Conservation (phyloP, 2,113 vertebrate genomes). For the Semnornis frantzii region DNA sequence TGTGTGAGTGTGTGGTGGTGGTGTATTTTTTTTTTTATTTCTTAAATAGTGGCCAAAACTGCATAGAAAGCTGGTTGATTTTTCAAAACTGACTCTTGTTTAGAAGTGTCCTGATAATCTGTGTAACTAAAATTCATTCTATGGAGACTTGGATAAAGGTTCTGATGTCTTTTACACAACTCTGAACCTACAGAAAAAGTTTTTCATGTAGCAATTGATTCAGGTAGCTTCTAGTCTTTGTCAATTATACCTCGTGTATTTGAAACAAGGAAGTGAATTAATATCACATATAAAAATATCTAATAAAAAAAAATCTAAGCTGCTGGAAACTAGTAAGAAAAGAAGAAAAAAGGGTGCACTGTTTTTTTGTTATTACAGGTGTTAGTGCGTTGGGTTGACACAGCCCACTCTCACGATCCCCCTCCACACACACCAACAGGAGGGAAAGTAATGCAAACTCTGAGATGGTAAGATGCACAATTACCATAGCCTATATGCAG, state of each 20-base stretch:
- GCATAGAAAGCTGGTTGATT: background rate
- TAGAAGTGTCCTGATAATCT: background rate
- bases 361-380: background rate
- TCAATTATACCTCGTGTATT: background rate
- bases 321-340: background rate
- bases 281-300: background rate
- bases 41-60: background rate
- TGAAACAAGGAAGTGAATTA: background rate
- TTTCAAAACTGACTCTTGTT: background rate
- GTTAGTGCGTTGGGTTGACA: background rate
- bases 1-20: background rate
- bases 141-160: background rate
- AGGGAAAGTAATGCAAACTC: too few species aligned
- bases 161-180: background rate
- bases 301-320: too few species aligned
- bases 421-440: too few species aligned
- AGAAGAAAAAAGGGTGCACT: background rate
- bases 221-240: background rate
- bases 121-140: background rate
- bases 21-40: background rate
- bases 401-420: too few species aligned
- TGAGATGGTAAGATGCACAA: too few species aligned
- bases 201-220: background rate
- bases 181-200: background rate
- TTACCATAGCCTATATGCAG: too few species aligned